Evolutionary conservation across 1,140 invertebrate species (phyloP), one percentile per base, ranked within the genome.

Genomic region (Drosophila littoralis): DNA sequence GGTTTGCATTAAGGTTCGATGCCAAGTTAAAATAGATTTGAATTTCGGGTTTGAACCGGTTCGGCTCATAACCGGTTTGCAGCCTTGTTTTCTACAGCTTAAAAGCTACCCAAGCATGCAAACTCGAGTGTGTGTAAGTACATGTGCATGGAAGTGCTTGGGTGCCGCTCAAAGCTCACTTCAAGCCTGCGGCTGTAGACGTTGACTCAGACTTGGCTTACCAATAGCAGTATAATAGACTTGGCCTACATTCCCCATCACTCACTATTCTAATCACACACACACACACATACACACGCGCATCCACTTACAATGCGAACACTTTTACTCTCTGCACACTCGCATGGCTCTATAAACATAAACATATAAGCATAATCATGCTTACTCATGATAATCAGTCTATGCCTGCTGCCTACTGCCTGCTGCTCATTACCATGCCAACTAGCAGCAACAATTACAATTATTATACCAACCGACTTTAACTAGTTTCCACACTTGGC

Each of bases 401-500:
- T 72, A 51, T 84, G 81, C 65, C 60, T 76, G 46, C 61, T 84
- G 72, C 46, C 68, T 73, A 58, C 55, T 61, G 58, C 76, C 60
- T 76, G 72, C 42, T 71, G 82, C 83, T 86, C 79, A 86, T 86
- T 86, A 88, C 82, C 82, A 86, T 86, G 76, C 76, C 79, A 64
- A 52, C 71, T 50, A 73, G 38, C 76, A 81, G 65, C 71, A 54
- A 89, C 83, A 86, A 89, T 86, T 77, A 86, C 76, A 89, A 86
- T 86, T 86, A 86, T 89, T 83, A 89, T 86, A 83, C 79, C 69
- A 66, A 83, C 67, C 59, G 35, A 59, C 73, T 75, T 88, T 80
- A 88, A 84, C 84, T 89, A 89, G 84, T 89, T 89, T 89, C 84
- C 84, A 89, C 77, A 89, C 84, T 84, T 89, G 84, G 84, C 84